Conservation (phyloP, 2,113 vertebrate genomes). For the Barbus barbus region DNA sequence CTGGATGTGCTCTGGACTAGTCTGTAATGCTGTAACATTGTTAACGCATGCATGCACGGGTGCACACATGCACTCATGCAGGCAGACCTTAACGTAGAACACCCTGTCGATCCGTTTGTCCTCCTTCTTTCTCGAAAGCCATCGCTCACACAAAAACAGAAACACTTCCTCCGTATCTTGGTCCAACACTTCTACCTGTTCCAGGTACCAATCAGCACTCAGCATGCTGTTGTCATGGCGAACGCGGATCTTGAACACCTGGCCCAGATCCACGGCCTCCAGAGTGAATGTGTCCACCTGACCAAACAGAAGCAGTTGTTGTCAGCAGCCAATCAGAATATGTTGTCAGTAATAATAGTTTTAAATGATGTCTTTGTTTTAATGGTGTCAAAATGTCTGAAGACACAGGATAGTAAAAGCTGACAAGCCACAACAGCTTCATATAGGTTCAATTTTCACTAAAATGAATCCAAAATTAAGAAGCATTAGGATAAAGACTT, state of each 20-base stretch:
- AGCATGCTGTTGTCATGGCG: slow-evolving; percentile 90
- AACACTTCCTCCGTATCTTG: slow-evolving; percentile 87
- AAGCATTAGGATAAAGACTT: not conserved
- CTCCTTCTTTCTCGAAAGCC: slow-evolving; percentile 93
- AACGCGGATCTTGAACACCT: slow-evolving; percentile 89
- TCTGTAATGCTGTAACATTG: not conserved
- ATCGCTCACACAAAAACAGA: slow-evolving; percentile 92
- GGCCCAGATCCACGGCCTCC: slow-evolving; percentile 89
- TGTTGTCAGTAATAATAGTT: no score
- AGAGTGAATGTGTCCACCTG: slow-evolving; percentile 92
- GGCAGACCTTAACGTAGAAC: slow-evolving; percentile 87
- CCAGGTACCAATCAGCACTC: slow-evolving; percentile 92
- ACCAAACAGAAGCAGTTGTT: not conserved
- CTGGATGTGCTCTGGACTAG: not conserved
- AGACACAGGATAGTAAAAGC: not conserved
- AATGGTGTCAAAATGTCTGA: not conserved
- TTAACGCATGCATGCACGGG: slow-evolving; percentile 11
- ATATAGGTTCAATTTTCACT: no score
- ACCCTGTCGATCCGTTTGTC: slow-evolving; percentile 83
- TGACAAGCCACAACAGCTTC: not conserved
- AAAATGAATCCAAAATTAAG: not conserved
- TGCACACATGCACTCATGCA: slow-evolving; percentile 21
- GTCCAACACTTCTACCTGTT: slow-evolving; percentile 91
- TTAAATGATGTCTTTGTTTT: not conserved
- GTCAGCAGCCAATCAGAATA: not conserved